Evolutionary conservation across 2,888 invertebrate genomes (phyloP).

Genomic region (Athrips mouffetella): DNA sequence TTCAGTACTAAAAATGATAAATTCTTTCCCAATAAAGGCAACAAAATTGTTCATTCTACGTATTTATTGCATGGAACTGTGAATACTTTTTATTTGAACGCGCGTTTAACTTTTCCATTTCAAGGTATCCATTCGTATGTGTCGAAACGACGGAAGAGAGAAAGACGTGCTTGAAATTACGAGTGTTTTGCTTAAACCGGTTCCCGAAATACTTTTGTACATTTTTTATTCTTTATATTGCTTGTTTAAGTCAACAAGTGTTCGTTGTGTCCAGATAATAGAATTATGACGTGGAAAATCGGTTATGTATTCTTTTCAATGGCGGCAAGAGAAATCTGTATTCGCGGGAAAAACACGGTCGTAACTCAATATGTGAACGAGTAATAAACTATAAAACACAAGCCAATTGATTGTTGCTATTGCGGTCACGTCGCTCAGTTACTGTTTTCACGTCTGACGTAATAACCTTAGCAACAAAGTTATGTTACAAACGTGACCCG

Average conservation of each 20-base stretch:
- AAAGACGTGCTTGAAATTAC: slow-evolving; percentile 33
- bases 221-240: not conserved
- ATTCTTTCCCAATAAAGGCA: not conserved
- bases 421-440: slow-evolving; percentile 75
- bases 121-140: slow-evolving; percentile 37
- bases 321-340: slow-evolving; percentile 41
- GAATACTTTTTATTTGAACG: slow-evolving; percentile 28
- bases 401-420: slow-evolving; percentile 74
- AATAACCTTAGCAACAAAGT: slow-evolving; percentile 74
- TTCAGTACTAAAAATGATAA: not conserved
- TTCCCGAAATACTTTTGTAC: slow-evolving; percentile 2
- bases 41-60: not conserved
- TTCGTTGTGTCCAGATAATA: slow-evolving; percentile 9
- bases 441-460: slow-evolving; percentile 76
- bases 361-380: slow-evolving; percentile 34
- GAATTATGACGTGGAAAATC: slow-evolving; percentile 19
- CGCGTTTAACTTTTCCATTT: slow-evolving; percentile 26
- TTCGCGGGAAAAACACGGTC: slow-evolving; percentile 36
- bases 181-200: slow-evolving; percentile 22
- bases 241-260: slow-evolving; percentile 4
- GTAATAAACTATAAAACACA: slow-evolving; percentile 69
- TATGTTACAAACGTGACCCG: slow-evolving; percentile 69
- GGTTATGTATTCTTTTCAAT: slow-evolving; percentile 9
- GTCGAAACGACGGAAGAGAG: slow-evolving; percentile 32
- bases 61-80: slow-evolving; percentile 12